A percentile compares a stretch with the other conserved stretches of the same genome.
phyloP scores from a whole-genome alignment of 1,140 invertebrate species.

The Leptinotarsa defecta region DNA sequence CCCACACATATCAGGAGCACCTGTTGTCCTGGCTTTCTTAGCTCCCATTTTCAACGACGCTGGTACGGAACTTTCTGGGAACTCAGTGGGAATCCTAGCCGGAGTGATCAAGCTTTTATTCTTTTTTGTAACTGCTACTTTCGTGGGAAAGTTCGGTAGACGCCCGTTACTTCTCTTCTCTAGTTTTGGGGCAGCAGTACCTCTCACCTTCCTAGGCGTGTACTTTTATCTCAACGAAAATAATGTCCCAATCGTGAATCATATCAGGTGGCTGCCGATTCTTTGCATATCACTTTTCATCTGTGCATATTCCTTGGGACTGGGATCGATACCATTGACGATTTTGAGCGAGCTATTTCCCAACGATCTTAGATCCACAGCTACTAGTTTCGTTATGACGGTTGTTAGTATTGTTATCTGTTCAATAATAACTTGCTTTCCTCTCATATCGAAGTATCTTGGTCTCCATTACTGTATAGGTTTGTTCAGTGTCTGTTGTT shows the following conservation, averaged over 20 bases:
- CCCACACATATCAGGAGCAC: too few species aligned
- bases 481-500: slow-evolving; percentile 70
- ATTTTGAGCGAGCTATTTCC: slow-evolving; percentile 84
- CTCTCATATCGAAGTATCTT: slow-evolving; percentile 61
- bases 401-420: slow-evolving; percentile 80
- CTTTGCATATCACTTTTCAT: slow-evolving; percentile 46
- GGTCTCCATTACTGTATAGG: slow-evolving; percentile 76
- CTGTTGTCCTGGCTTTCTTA: not conserved
- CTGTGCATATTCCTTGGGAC: slow-evolving; percentile 58
- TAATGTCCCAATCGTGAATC: not conserved
- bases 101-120: not conserved
- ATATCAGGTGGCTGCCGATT: slow-evolving; percentile 49
- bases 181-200: not conserved
- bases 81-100: not conserved
- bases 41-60: not conserved
- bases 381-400: slow-evolving; percentile 69
- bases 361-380: slow-evolving; percentile 72
- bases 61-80: not conserved
- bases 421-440: slow-evolving; percentile 73
- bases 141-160: not conserved
- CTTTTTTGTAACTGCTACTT: not conserved
- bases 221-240: slow-evolving; percentile 21
- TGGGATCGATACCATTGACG: slow-evolving; percentile 83
- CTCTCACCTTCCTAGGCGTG: slow-evolving; percentile 5
- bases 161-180: not conserved